Base-by-base conservation (phyloP, 2,888 invertebrate species). In the Orthosia gothica region DNA sequence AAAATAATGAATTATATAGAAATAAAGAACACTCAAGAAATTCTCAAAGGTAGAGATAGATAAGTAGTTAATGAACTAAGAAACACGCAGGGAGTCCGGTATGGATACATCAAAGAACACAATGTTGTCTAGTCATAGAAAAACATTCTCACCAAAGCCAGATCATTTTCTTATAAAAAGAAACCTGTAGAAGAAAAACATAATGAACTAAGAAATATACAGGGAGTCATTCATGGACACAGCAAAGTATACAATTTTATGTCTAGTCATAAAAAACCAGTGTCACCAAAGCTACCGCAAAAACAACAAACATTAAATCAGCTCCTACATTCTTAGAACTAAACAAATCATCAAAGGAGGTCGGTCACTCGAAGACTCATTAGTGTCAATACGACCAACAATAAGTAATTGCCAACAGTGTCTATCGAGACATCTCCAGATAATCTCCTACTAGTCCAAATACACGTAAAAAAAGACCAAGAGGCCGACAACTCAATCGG, bases 401-500 rank as follows among this genome's bases (percentile, higher is more conserved):
- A 87, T 87, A 80, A 87, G 70, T 81, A 81, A 86, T 88, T 82
- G 81, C 67, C 67, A 71, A 70, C 76, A 72, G 58, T 50, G 61
- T 49, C 66, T 32, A 76, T 72, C 74, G 57, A 79, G 81, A 78
- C 70, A 47, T 75, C 74, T 81, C 78, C 76, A 69, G 83, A 85
- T 88, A 86, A 88, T 89, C 89, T 85, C 80, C 83, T 87, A 87
- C 86, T 89, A 89, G 88, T 91, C 89, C 88, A 91, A 90, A 92
- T 90, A 90, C 87, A 87, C 82, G 71, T 77, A 91, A 92, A 91
- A 91, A 91, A 89, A 88, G 90, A 91, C 54, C 32, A 68, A 20
- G 88, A 86, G 84, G 87, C 79, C 79, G 90, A 94, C 92, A 84
- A 89, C 92, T 94, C 94, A 93, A 94, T 94, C 90, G 90, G 86